Evolutionary conservation across 2,113 vertebrate species (phyloP).

Genomic region (Ptilonorhynchus violaceus): DNA sequence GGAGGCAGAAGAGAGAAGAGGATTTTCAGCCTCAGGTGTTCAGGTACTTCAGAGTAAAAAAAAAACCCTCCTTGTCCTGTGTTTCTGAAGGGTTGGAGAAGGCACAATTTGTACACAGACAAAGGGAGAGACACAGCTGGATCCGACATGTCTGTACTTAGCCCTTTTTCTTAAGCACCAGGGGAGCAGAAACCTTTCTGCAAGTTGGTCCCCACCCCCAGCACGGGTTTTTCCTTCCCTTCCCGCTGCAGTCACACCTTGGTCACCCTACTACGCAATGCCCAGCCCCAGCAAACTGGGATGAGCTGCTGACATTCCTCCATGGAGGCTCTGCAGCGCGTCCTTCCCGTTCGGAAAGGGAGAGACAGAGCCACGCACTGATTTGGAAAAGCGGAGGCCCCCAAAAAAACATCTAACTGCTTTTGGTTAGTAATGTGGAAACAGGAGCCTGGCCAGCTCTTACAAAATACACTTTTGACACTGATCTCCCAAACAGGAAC

Average conservation of each 20-base stretch:
- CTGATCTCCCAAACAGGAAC: constrained; percentile 57
- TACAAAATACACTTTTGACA: constrained; percentile 56
- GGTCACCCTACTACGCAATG: accelerated
- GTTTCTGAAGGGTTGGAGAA: not conserved
- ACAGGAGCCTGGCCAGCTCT: constrained; percentile 55
- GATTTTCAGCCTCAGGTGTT: constrained; percentile 1
- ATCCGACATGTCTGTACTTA: not conserved
- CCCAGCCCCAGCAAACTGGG: not conserved
- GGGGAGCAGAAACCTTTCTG: not conserved
- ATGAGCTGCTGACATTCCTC: not conserved
- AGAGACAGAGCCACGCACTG: not conserved
- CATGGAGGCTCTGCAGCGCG: accelerated
- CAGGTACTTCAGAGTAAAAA: not conserved
- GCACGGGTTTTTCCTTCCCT: not conserved
- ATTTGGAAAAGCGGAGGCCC: not conserved
- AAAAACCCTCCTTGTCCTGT: not conserved
- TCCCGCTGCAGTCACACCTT: not conserved
- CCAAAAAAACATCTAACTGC: not conserved
- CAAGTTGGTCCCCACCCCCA: not conserved
- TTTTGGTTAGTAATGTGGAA: constrained; percentile 53
- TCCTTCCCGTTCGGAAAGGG: not conserved
- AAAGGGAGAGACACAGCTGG: not conserved
- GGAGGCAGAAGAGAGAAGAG: not conserved
- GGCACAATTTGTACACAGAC: not conserved
- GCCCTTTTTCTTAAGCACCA: not conserved